phyloP scores from a whole-genome alignment of 2,113 vertebrate species.

The Azemiops feae region DNA sequence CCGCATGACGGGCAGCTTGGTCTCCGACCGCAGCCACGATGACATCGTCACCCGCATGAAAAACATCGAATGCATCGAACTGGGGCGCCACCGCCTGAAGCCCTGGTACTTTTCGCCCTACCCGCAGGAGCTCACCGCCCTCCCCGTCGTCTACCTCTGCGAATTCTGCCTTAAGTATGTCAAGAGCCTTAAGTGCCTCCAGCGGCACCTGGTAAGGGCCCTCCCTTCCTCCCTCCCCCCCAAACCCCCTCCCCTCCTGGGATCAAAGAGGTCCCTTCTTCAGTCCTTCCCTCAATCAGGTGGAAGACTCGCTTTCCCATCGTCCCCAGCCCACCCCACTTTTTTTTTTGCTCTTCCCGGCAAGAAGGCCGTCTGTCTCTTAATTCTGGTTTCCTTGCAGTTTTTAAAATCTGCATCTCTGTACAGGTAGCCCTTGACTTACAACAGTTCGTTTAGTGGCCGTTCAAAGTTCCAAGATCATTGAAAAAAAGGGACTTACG shows the following conservation, averaged over 20 bases:
- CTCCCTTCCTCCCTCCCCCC: fast-evolving
- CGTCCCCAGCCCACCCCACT: not conserved
- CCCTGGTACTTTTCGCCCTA: conserved; percentile 97
- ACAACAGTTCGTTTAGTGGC: too few species aligned
- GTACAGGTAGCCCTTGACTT: too few species aligned
- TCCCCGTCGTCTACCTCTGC: conserved; percentile 94
- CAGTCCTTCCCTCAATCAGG: not conserved
- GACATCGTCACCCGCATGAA: conserved; percentile 96
- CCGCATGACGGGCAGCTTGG: conserved; percentile 91
- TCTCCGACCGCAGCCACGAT: conserved; percentile 93
- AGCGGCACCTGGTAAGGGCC: conserved; percentile 87
- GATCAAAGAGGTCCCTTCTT: not conserved
- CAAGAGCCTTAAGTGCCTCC: conserved; percentile 93
- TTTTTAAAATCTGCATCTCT: not conserved
- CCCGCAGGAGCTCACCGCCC: conserved; percentile 87
- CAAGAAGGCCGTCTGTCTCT: too few species aligned
- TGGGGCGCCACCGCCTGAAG: conserved; percentile 90
- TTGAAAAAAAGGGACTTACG: too few species aligned
- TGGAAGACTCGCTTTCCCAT: not conserved
- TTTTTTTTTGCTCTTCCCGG: too few species aligned
- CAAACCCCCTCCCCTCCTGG: too few species aligned
- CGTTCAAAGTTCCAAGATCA: too few species aligned
- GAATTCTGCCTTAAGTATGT: conserved; percentile 96
- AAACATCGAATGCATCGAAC: conserved; percentile 92
- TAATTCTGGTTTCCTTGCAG: not conserved